These are phyloP conservation scores for Leucoraja ocellata DNA, from an alignment of 2,797 vertebrate genomes.

Conservation along the genomic window DNA sequence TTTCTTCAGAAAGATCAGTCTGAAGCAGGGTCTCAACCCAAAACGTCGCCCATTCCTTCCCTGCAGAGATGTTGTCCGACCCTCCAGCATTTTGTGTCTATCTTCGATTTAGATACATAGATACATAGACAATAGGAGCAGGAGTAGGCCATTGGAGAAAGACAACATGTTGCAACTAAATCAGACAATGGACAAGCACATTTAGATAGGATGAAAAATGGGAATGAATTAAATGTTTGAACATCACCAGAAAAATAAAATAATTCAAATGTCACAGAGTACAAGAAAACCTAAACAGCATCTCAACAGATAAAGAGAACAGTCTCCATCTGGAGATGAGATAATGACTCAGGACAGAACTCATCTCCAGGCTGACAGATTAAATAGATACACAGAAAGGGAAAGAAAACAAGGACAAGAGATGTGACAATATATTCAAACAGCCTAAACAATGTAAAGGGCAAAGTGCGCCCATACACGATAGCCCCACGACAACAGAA, in stretches of 20 bases:
- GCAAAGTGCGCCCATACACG: not conserved
- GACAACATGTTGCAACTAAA: not conserved
- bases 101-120: no score
- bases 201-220: conserved; percentile 14
- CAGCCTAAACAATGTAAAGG: not conserved
- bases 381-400: not conserved
- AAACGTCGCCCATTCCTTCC: no score
- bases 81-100: no score
- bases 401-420: not conserved
- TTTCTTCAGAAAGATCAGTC: no score
- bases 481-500: not conserved
- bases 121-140: no score
- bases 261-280: not conserved
- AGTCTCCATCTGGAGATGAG: not conserved
- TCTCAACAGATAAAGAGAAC: not conserved
- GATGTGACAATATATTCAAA: not conserved
- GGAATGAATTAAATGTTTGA: not conserved
- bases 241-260: conserved; percentile 14
- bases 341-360: not conserved
- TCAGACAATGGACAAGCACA: not conserved
- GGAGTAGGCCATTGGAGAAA: no score
- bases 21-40: no score
- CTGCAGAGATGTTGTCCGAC: no score
- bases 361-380: not conserved
- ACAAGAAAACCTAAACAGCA: not conserved